Percentiles rank a stretch among this genome's conserved stretches.
Evolutionary conservation across 1,140 invertebrate species (phyloP).

Genomic region (Nomia melanderi): DNA sequence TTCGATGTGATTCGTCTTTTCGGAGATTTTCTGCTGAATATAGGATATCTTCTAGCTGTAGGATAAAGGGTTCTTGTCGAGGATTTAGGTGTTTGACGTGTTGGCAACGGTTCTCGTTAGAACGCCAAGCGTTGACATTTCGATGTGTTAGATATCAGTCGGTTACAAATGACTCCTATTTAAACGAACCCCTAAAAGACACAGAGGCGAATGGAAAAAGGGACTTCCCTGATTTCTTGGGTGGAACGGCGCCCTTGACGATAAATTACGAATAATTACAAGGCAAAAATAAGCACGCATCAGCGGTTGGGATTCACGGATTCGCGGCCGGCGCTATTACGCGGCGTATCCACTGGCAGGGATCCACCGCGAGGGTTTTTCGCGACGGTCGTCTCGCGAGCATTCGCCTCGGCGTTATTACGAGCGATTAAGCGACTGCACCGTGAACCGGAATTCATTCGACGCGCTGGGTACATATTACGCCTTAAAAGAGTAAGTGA

Average conservation of each 20-base stretch:
- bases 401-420: constrained; percentile 68
- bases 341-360: constrained; percentile 46
- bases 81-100: too few relatives aligned
- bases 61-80: too few relatives aligned
- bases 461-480: constrained; percentile 60
- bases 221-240: neutral
- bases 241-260: neutral
- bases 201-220: too few relatives aligned
- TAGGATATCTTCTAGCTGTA: too few relatives aligned
- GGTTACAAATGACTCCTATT: too few relatives aligned
- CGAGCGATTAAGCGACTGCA: constrained; percentile 67
- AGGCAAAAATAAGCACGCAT: constrained; percentile 22
- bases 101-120: too few relatives aligned
- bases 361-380: constrained; percentile 62
- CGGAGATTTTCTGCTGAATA: too few relatives aligned
- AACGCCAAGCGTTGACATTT: too few relatives aligned
- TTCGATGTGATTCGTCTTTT: too few relatives aligned
- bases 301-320: constrained; percentile 28
- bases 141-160: too few relatives aligned
- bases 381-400: constrained; percentile 45
- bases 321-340: constrained; percentile 36
- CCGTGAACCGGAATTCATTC: constrained; percentile 59
- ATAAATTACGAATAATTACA: constrained; percentile 16
- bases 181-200: too few relatives aligned
- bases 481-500: constrained; percentile 63